Conservation (phyloP, 2,797 vertebrate species). For the Gastrophryne carolinensis region DNA sequence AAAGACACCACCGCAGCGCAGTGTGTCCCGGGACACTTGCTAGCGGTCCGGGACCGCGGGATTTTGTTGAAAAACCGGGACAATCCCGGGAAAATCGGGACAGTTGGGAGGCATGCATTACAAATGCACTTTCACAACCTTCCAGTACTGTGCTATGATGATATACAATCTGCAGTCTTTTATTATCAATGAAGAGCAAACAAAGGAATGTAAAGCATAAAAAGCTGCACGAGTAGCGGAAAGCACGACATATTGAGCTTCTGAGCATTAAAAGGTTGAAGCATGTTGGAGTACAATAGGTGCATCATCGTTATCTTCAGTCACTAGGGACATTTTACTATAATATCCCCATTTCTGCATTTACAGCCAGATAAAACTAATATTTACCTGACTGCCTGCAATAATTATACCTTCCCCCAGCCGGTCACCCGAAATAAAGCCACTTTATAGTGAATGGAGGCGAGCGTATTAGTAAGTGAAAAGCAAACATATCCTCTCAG, state of each 20-base stretch:
- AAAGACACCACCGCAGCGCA: too few species aligned
- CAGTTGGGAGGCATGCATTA: too few species aligned
- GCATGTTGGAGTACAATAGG: slow-evolving; percentile 10
- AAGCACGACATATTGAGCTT: not conserved
- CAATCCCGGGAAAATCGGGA: too few species aligned
- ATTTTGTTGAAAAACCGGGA: too few species aligned
- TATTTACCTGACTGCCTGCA: slow-evolving; percentile 42
- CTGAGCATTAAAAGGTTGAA: not conserved
- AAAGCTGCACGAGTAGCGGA: not conserved
- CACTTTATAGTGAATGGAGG: slow-evolving; percentile 49
- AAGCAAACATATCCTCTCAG: slow-evolving; percentile 55
- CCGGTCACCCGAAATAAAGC: slow-evolving; percentile 54
- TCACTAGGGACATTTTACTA: not conserved
- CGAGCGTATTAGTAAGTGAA: slow-evolving; percentile 54
- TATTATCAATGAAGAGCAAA: not conserved
- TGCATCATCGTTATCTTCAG: slow-evolving; percentile 4
- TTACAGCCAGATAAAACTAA: slow-evolving; percentile 39
- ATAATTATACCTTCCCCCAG: slow-evolving; percentile 53
- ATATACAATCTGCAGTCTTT: too few species aligned
- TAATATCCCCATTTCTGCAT: slow-evolving; percentile 3
- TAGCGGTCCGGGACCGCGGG: too few species aligned
- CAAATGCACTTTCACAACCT: too few species aligned
- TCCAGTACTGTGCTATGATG: too few species aligned
- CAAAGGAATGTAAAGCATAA: slow-evolving; percentile 5
- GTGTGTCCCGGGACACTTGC: too few species aligned